Base-by-base conservation (phyloP, 92 coral and sea anemone species). In the Bergia puertoricense region DNA sequence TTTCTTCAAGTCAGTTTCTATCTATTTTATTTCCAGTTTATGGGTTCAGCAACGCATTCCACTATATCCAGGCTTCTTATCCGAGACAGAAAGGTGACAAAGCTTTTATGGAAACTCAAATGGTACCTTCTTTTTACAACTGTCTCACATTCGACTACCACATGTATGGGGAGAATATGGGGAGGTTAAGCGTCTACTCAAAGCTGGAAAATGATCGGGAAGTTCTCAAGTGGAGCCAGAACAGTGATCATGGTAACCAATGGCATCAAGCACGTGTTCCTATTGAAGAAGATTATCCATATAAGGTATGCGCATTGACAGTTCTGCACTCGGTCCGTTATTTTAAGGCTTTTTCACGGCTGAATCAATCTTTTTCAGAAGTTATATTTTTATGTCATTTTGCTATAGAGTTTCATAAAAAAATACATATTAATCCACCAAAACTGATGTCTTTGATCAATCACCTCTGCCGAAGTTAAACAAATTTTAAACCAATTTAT, bases 61-160 rank as follows among this genome's bases (percentile, higher is more conserved):
- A 9, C 2, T 79, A 48, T 79, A 48, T 79, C 23, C 67, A 79
- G 62, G 22, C 82, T 5, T 79, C 82, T 1, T n/a, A 23, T 50
- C 82, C 82, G 62, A 79, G 65, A 79, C 14, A 9, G 20, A 79
- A 79, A 45, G 82, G 68, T 8, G 82, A 79, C 22, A 79, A 50
- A 46, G 82, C 82, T 3, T 8, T 79, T 15, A 42, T 79, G 65
- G 39, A 79, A 36, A 79, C 82, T 8, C 44, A 16, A 23, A 23
- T n/a, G 42, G 67, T 79, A 10, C 91, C 91, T 62, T 85, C 89
- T 8, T 73, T 75, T 41, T 82, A 79, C 89, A 91, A 91, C 23
- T 95, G 98, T 76, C 88, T 95, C 2, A 50, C 78, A 13, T 95
- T 95, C 82, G 40, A 86, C 82, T 95, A 94, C 88, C 74, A 69